These are phyloP conservation scores for Chionomys nivalis DNA, from an alignment of 2,113 vertebrate species.

Conservation along the genomic window DNA sequence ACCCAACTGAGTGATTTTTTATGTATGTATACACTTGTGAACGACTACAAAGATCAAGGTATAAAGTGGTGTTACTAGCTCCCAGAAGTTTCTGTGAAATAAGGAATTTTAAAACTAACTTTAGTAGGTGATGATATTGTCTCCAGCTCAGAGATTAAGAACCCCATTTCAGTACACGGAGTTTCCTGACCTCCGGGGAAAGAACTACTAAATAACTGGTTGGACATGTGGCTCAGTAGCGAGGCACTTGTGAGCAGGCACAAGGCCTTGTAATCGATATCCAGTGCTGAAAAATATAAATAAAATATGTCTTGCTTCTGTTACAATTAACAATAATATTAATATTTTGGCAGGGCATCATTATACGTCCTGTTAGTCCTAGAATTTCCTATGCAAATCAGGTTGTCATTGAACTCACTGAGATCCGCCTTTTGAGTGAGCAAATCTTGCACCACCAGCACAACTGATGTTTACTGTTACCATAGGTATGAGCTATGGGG, in stretches of 20 bases:
- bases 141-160: neutral
- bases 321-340: too few species aligned
- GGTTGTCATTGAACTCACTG: neutral
- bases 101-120: constrained; percentile 55
- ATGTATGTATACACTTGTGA: constrained; percentile 52
- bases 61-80: neutral
- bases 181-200: neutral
- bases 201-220: neutral
- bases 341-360: neutral
- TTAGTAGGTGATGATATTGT: neutral
- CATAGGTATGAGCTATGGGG: neutral
- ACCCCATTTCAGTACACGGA: neutral
- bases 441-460: neutral
- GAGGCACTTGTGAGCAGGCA: neutral
- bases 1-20: constrained; percentile 68
- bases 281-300: neutral
- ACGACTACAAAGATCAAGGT: constrained; percentile 62
- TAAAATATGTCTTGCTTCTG: neutral
- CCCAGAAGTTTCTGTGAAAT: constrained; percentile 36
- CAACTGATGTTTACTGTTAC: neutral
- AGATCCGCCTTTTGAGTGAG: neutral
- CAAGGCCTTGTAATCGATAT: neutral
- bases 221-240: neutral
- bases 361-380: neutral
- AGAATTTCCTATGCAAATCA: neutral